Conservation (phyloP, 2,797 vertebrate species). For the Thaleichthys pacificus region DNA sequence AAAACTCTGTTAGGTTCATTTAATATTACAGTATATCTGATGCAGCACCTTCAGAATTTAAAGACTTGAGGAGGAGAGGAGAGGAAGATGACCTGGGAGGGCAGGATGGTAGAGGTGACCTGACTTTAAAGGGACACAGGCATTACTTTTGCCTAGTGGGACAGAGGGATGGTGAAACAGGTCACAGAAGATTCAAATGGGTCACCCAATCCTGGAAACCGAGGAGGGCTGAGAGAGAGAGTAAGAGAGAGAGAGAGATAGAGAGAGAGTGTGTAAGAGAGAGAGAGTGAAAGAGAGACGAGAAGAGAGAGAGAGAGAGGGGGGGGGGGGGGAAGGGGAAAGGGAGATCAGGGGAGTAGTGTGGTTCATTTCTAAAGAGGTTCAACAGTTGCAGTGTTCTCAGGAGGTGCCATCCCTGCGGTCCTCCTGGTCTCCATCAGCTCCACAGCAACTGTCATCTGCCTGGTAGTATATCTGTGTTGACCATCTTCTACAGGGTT, state of each 20-base stretch:
- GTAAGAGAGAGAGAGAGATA: constrained; percentile 2
- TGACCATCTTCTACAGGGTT: constrained; percentile 5
- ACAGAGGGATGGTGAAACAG: not conserved
- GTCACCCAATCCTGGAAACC: too few species aligned
- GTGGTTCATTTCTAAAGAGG: constrained; percentile 36
- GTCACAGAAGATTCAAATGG: too few species aligned
- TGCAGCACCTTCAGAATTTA: constrained; percentile 75
- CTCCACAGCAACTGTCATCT: not conserved
- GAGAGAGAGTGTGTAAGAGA: not conserved
- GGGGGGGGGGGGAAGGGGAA: not conserved
- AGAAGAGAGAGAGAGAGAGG: not conserved
- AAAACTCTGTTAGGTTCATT: constrained; percentile 45
- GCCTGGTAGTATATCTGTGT: not conserved
- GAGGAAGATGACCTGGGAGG: not conserved
- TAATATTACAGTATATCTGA: constrained; percentile 71
- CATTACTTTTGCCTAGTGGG: constrained; percentile 39
- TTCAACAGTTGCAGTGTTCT: constrained; percentile 10
- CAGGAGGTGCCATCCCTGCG: not conserved
- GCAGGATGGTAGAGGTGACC: constrained; percentile 20
- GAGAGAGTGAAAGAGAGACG: not conserved
- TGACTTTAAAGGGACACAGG: constrained; percentile 62
- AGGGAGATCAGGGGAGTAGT: not conserved
- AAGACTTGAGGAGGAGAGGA: constrained; percentile 29
- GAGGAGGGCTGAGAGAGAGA: constrained; percentile 16
- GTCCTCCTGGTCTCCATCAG: not conserved